Percentiles rank a stretch among this genome's conserved stretches.
Evolutionary conservation across 2,888 invertebrate genomes (phyloP).

Genomic region (Synergus itoensis): DNA sequence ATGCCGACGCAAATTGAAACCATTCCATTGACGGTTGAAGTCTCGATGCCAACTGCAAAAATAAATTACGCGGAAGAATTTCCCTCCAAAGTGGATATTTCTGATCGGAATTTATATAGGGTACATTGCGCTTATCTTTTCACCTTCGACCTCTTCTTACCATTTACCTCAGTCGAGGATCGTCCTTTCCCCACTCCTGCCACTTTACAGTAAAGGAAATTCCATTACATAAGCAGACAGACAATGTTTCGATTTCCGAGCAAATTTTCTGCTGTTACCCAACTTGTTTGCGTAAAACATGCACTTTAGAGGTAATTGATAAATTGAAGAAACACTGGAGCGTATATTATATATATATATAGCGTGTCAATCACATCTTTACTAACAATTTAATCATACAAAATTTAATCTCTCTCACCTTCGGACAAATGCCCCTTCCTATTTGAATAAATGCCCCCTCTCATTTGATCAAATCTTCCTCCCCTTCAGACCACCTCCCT

Average conservation of each 20-base stretch:
- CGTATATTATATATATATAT: no score
- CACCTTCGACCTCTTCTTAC: conserved; percentile 13
- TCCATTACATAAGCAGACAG: background rate
- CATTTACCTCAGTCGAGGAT: background rate
- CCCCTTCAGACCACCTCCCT: no score
- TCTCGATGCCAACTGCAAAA: background rate
- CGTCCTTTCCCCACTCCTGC: background rate
- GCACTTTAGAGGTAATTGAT: background rate
- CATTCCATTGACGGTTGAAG: background rate
- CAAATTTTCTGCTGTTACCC: background rate
- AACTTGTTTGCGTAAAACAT: background rate
- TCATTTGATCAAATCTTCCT: no score
- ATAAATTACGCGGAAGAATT: conserved; percentile 42
- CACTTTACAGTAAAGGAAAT: conserved; percentile 16
- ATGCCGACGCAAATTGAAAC: background rate
- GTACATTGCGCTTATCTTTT: background rate
- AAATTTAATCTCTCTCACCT: no score
- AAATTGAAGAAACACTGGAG: no score
- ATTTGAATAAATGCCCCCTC: no score
- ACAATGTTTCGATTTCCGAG: conserved; percentile 10
- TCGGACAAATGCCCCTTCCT: no score
- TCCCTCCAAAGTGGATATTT: conserved; percentile 59
- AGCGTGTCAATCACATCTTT: no score
- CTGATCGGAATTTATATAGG: conserved; percentile 46
- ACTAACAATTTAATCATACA: no score